Base-by-base conservation (phyloP, 1,140 invertebrate species). In the Drosophila virilis region DNA sequence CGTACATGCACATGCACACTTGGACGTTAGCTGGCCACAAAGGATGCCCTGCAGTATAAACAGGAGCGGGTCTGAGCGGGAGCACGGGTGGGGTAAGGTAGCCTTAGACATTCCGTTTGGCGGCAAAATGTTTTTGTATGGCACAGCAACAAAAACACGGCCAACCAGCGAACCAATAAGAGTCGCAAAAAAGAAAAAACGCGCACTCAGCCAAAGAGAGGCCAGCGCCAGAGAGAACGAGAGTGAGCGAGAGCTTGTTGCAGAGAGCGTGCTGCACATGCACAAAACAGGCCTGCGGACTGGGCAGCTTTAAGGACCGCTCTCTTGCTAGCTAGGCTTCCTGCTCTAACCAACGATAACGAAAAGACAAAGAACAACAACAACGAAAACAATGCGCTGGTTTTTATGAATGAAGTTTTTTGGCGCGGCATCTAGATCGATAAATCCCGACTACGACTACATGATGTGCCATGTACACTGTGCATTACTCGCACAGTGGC, bases 331-430 rank as follows among this genome's bases (percentile, higher is more conserved):
- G 57, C 48, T 71, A 38, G 61, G 54, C 45, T 33, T 60, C 52
- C 67, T 66, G 28, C 54, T 58, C 33, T 61, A 40, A 17, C 57
- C 40, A 37, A 52, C 61, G 38, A 43, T 9, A 64, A 48, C 60
- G 50, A 51, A 48, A 35, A 54, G 66, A 54, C 55, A 71, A 60
- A 42, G 6, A 62, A 55, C 68, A 64, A 71, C 33, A 64, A 68
- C 58, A 72, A 59, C 51, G 60, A 73, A 77, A 90, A 90, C 85
- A 91, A 90, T 91, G 80, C 72, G 74, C 84, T 67, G 71, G 90
- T 91, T 91, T 91, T 91, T 91, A 91, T 91, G 90, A 91, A 91
- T 91, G 90, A 90, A 91, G 71, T 91, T 80, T 83, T 79, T 86
- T 88, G 80, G 80, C 85, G 84, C 80, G 90, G 72, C 85, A 88